Percentiles rank a stretch among this genome's conserved stretches.
These are phyloP conservation scores for Stichopus horrens DNA, from an alignment of 53 echinoderm and acorn worm species.

Conservation along the genomic window DNA sequence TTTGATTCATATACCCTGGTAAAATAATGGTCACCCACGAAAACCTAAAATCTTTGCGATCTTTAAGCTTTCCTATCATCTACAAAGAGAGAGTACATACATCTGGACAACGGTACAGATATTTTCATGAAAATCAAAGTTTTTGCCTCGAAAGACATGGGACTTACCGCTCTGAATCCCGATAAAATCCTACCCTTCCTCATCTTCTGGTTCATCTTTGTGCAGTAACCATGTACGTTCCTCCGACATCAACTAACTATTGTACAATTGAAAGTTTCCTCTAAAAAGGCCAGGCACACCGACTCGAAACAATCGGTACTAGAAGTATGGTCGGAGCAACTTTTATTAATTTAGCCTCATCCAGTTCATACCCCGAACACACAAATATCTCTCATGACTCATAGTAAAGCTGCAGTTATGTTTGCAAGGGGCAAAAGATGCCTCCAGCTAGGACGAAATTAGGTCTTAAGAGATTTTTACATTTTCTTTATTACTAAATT, in stretches of 20 bases:
- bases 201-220: neutral
- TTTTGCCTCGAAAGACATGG: no score
- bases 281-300: neutral
- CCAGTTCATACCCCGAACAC: neutral
- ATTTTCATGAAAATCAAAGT: no score
- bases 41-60: no score
- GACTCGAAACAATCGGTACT: neutral
- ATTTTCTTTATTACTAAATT: neutral
- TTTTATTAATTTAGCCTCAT: slow-evolving; percentile 32
- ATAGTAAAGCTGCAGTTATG: neutral
- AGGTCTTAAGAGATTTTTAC: neutral
- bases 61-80: no score
- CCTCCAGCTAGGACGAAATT: slow-evolving; percentile 23
- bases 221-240: neutral
- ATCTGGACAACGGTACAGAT: no score
- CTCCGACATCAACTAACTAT: neutral
- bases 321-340: neutral
- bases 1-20: no score
- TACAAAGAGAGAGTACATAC: no score
- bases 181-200: neutral
- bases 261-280: neutral
- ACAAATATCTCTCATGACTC: slow-evolving; percentile 15
- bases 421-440: slow-evolving; percentile 16
- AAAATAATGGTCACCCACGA: no score
- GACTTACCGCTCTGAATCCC: neutral